Base-by-base conservation (phyloP, 2,113 vertebrate genomes). In the Halcyon senegalensis region DNA sequence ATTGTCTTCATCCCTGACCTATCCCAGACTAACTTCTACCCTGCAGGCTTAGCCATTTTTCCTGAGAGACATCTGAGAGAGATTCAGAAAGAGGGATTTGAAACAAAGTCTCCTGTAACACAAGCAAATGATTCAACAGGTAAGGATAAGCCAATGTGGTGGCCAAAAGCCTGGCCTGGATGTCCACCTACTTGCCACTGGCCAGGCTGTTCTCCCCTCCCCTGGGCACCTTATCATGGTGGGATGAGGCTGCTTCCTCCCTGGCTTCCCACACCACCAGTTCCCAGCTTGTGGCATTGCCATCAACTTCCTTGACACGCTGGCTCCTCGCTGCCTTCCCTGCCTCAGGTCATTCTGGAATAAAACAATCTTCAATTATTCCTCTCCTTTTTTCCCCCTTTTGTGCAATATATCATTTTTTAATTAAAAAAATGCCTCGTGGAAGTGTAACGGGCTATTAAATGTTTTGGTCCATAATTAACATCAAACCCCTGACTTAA, bases 401-500 rank as follows among this genome's bases (percentile, higher is more conserved):
- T 95, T 59, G 84, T 66, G 78, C 94, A 44, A 91, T 93, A 86
- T 93, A 92, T 98, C 97, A 97, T 97, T 98, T 98, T 97, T 98
- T 98, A 98, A 98, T 98, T 98, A 93, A 98, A 97, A 97, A 98
- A 97, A 96, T 86, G 97, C 98, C 97, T 95, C 1, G 48, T 95
- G 97, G 98, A 97, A 96, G 92, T 93, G 63, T 91, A 96, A 90
- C 58, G 8, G 97, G 96, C 97, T 95, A 66, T 97, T 97, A 96
- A 97, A 96, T 96, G 95, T 97, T 97, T 93, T 97, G 95, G 95
- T 93, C 97, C 96, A 96, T 98, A 97, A 98, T 98, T 98, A 98
- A 98, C 97, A 98, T 96, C 91, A 82, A 97, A 93, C 89, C 93
- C 91, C 79, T 95, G 94, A 97, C 96, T 93, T 86, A 77, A 67